Base-by-base conservation (phyloP, 2,113 vertebrate genomes). In the Tringa solitaria region DNA sequence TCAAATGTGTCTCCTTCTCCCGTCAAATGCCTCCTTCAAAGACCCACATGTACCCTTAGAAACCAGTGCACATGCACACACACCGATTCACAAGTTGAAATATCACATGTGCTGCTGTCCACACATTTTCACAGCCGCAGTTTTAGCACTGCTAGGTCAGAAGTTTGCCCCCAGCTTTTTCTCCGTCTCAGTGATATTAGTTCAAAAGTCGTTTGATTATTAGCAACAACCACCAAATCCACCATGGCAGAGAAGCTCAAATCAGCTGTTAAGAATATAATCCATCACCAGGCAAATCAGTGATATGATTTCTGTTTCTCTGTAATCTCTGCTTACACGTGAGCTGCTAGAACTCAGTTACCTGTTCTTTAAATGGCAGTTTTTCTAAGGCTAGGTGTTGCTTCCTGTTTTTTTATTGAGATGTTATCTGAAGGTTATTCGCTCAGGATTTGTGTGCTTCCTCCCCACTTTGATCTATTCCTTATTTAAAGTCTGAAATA, bases 1-100 rank as follows among this genome's bases (percentile, higher is more conserved):
- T 69, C 24, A 48, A 48, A 43, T 2, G 2, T 16, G 4, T 19
- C 22, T 86, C 8, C 13, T 63, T 20, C 7, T 82, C n/a, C n/a
- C n/a, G n/a, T n/a, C n/a, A n/a, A n/a, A n/a, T n/a, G n/a, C 8
- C 13, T 63, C 23, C 7, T 82, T 11, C 60, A 63, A 73, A 46
- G 33, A 37, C 9, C 14, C 13, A n/a, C 4, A 20, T 0, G 1
- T 46, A 61, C 4, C 2, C 14, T 35, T n/a, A 37, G 64, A 84
- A 20, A 27, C 2, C 2, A 6, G 32, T 4, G 21, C 20, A n/a
- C 20, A 33, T 9, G 7, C 15, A n/a, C 14, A 24, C 10, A 4
- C 2, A 2, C 10, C 17, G 20, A 4, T 60, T 51, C 24, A 14
- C 20, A 7, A 14, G 14, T 10, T 35, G 50, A 69, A 54, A 33